A percentile compares a stretch with the other conserved stretches of the same genome.
Evolutionary conservation across 2,113 vertebrate species (phyloP).

Genomic region (Onychorhynchus coronatus): DNA sequence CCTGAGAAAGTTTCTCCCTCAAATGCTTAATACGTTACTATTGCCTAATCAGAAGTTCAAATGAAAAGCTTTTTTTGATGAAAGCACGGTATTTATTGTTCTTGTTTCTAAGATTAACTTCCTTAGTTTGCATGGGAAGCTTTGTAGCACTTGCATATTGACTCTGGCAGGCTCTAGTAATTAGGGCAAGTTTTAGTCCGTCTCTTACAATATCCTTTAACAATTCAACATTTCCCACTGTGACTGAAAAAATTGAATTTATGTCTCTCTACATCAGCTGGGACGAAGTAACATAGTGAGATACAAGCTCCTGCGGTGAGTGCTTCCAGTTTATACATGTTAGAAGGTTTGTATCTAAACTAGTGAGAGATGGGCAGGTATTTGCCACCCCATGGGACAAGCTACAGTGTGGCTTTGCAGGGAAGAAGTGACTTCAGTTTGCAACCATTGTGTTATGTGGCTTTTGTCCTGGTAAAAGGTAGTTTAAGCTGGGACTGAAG

Average conservation of each 20-base stretch:
- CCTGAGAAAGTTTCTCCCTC: neutral
- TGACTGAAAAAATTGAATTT: neutral
- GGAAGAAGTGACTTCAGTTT: neutral
- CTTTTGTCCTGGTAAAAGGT: neutral
- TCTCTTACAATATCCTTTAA: neutral
- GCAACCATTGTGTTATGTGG: rapidly evolving
- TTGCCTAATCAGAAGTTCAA: neutral
- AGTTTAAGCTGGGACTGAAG: neutral
- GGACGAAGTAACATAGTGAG: neutral
- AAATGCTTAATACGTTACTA: neutral
- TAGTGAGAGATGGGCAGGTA: neutral
- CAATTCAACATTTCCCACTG: neutral
- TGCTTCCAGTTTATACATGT: neutral
- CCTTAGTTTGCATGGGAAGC: neutral
- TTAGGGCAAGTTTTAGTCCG: neutral
- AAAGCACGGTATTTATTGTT: neutral
- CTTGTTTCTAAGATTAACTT: neutral
- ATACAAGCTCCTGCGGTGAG: neutral
- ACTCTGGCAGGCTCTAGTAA: neutral
- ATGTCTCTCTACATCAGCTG: neutral
- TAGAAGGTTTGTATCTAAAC: neutral
- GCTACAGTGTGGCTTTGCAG: neutral
- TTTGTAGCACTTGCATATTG: neutral
- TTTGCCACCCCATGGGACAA: neutral
- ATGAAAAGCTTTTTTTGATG: neutral